Base-by-base conservation (phyloP, 2,797 vertebrate species). In the Psittacula derbiana region DNA sequence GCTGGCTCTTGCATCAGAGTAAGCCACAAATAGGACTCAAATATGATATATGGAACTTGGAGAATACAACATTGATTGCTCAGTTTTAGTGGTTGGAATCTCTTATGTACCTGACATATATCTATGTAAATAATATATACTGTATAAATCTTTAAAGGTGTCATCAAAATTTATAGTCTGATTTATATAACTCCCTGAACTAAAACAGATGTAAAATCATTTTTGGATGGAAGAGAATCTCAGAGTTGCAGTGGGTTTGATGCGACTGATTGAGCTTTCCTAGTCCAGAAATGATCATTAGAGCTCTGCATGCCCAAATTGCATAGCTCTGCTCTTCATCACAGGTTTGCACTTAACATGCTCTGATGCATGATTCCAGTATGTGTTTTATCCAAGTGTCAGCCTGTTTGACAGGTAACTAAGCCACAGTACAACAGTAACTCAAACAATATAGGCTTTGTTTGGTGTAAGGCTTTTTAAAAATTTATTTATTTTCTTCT, bases 141-240 rank as follows among this genome's bases (percentile, higher is more conserved):
- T 16, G 24, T 89, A 90, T 86, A 92, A 87, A 93, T 96, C 96
- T 91, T 91, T 65, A 95, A 94, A 96, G 92, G 86, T 92, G 60
- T 93, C 76, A 80, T 94, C 67, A 88, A 94, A 90, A 94, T 78
- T 90, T 95, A 90, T 96, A 74, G 67, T 80, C 81, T 89, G 92
- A 92, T 95, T 95, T 95, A 94, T 95, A 65, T 61, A 52, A 92
- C 73, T 86, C 70, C 92, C n/a, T 95, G 91, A 97, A 75, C 80
- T 94, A 82, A 88, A 97, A 55, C 95, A 96, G 92, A 95, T 95
- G 86, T 95, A 71, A 92, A 95, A 87, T 58, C 16, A n/a, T 66
- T 96, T 96, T 93, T 0, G 46, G 15, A 74, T 93, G 82, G 94
- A 82, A 75, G 57, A 67, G 44, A 43, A 30, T 89, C 66, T 90